Base-by-base conservation (phyloP, 64 coral and sea anemone genomes). In the Montipora cactus region DNA sequence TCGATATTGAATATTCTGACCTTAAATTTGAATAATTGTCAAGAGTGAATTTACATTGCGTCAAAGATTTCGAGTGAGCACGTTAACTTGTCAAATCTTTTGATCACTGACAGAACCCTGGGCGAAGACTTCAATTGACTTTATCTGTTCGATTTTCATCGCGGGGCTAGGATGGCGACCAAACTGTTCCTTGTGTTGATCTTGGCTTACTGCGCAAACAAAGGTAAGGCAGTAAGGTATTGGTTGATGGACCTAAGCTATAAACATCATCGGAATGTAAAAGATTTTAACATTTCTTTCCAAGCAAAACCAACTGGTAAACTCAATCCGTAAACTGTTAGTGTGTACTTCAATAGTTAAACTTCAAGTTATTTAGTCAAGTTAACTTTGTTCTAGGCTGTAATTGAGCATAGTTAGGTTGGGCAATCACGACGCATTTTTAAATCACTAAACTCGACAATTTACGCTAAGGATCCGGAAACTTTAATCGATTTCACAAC, bases 11-110 rank as follows among this genome's bases (percentile, higher is more conserved):
- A 4, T 57, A 8, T 57, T n/a, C 16, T 51, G 12, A 1, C 8
- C 21, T 6, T 5, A 58, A 49, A 80, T 80, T 22, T 80, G 49
- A 49, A 59, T 80, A 57, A 59, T 80, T 8, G 19, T 6, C 21
- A 8, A 80, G 21, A 52, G 78, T 59, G 19, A 80, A 80, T 80
- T 80, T 58, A 58, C 52, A 25, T 4, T 80, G 51, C 78, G 78
- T 80, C 78, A 80, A 5, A 10, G 19, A 3, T 76, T 76, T 11
- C 37, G 22, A 46, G 74, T 45, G 12, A 28, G 7, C 6, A 46
- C 74, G 28, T 10, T 37, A 25, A 76, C 74, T 71, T 4, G 5
- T 46, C 25, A 46, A 76, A 76, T 7, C 3, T 76, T 45, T 76
- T 74, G 19, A 74, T 74, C 21, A 9, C 53, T 45, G 37, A 37